Percentiles rank a stretch among this genome's conserved stretches.
Conservation (phyloP, 2,113 vertebrate species). For the Rafetus swinhoei region DNA sequence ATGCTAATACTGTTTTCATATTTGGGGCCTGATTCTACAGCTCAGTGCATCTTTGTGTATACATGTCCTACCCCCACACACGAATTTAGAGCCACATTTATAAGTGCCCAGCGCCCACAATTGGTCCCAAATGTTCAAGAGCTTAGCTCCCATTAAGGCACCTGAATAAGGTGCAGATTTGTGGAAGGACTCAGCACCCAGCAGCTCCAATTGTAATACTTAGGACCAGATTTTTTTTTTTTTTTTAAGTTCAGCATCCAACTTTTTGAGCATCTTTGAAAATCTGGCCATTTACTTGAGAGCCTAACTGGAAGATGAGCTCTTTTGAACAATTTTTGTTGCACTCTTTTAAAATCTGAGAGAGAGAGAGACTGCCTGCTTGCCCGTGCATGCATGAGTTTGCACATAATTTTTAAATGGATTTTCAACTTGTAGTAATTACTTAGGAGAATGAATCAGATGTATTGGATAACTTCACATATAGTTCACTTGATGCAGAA, state of each 20-base stretch:
- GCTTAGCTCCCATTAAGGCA: not conserved
- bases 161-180: not conserved
- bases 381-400: not conserved
- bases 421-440: not conserved
- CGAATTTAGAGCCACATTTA: not conserved
- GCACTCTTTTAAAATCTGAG: not conserved
- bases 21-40: not conserved
- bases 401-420: not conserved
- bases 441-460: not conserved
- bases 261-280: not conserved
- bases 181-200: not conserved
- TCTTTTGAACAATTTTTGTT: not conserved
- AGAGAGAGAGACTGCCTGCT: not conserved
- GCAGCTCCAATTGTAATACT: not conserved
- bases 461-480: not conserved
- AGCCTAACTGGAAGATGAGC: not conserved
- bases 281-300: not conserved
- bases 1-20: not conserved
- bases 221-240: not conserved
- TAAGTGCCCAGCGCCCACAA: not conserved
- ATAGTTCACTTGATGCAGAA: not conserved
- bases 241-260: not conserved
- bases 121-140: not conserved
- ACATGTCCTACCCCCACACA: accelerated
- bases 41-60: not conserved